Conservation (phyloP, 37 sponge, comb jelly and placozoan genomes). For the Amphimedon queenslandica region DNA sequence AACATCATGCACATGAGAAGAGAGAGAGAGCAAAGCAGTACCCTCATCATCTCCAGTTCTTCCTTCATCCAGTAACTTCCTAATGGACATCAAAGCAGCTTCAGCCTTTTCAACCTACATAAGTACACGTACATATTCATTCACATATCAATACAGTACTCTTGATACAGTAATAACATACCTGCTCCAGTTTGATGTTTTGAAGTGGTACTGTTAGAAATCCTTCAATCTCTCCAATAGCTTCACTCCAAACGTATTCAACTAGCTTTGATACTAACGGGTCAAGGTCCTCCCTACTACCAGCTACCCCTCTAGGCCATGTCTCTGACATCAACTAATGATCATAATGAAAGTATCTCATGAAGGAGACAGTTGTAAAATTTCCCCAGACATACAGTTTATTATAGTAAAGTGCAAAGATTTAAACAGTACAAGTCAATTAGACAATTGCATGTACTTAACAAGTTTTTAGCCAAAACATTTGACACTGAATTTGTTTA, state of each 20-base stretch:
- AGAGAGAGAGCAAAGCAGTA: no score
- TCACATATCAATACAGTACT: slow-evolving; percentile 10
- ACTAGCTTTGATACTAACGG: slow-evolving; percentile 59
- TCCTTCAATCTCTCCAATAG: slow-evolving; percentile 66
- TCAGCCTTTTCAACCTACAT: slow-evolving; percentile 75
- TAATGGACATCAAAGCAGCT: slow-evolving; percentile 69
- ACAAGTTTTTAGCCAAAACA: no score
- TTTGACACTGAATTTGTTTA: no score
- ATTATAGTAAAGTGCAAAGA: no score
- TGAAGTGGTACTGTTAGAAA: slow-evolving; percentile 69
- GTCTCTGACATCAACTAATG: slow-evolving; percentile 63
- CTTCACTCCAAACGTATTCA: slow-evolving; percentile 79
- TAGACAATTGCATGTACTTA: no score
- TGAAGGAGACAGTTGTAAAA: no score
- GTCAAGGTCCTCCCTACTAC: slow-evolving; percentile 16
- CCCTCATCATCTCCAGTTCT: slow-evolving; percentile 1
- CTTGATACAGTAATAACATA: neutral
- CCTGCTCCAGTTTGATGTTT: slow-evolving; percentile 67
- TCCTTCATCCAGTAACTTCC: slow-evolving; percentile 41
- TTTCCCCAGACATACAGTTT: no score
- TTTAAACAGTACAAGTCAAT: no score
- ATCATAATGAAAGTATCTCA: no score
- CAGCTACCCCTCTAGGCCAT: slow-evolving; percentile 8
- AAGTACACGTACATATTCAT: slow-evolving; percentile 15
- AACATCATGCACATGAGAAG: no score